Conservation (phyloP, 2,888 invertebrate genomes). For the Drosophila sordidapex region DNA sequence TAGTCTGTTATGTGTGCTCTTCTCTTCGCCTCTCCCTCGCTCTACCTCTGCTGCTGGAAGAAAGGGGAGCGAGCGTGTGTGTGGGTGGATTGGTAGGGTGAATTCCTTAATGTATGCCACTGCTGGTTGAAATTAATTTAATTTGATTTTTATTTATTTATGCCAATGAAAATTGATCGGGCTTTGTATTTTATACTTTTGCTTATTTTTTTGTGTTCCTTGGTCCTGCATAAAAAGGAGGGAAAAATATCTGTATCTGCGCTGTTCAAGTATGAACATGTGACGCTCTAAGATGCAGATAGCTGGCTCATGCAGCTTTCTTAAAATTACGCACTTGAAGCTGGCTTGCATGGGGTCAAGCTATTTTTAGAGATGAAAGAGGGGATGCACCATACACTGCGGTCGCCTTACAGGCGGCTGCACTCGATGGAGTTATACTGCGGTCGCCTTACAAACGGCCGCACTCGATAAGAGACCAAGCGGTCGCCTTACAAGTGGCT, state of each 20-base stretch:
- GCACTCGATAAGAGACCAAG: too few relatives aligned
- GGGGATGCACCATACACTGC: too few relatives aligned
- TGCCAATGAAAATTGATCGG: slow-evolving; percentile 54
- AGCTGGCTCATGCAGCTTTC: too few relatives aligned
- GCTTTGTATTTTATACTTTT: slow-evolving; percentile 10
- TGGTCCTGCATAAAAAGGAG: neutral
- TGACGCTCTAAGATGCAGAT: too few relatives aligned
- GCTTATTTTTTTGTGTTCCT: neutral
- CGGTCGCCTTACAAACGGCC: too few relatives aligned
- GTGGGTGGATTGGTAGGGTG: neutral
- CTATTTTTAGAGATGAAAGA: too few relatives aligned
- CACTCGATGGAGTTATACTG: too few relatives aligned
- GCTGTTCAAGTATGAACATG: too few relatives aligned
- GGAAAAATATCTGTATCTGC: neutral
- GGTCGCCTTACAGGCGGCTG: too few relatives aligned
- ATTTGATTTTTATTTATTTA: slow-evolving; percentile 78
- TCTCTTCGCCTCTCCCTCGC: slow-evolving; percentile 2
- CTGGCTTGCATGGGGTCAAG: too few relatives aligned
- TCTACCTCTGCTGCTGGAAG: slow-evolving; percentile 18
- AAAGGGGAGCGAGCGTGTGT: neutral
- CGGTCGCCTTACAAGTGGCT: too few relatives aligned
- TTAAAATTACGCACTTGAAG: too few relatives aligned
- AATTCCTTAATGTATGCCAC: slow-evolving; percentile 21
- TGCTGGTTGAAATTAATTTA: slow-evolving; percentile 68
- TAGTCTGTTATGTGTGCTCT: slow-evolving; percentile 63